Conservation (phyloP, 2,797 vertebrate genomes). For the Peromyscus attwateri region DNA sequence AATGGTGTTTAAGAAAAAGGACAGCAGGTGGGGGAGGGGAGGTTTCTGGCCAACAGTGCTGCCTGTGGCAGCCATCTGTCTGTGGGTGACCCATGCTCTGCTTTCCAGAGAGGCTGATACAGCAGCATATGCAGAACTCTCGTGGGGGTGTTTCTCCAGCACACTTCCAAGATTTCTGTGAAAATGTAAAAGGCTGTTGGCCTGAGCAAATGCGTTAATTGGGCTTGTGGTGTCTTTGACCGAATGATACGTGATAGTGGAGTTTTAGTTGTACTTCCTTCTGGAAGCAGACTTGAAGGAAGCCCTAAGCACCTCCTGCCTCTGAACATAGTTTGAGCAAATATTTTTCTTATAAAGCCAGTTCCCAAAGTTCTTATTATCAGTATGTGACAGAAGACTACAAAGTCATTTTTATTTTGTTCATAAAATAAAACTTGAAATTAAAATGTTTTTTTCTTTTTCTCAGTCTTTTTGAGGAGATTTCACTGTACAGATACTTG, state of each 20-base stretch:
- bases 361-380: constrained; percentile 14
- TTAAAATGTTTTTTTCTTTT: constrained; percentile 15
- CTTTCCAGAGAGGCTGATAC: constrained; percentile 54
- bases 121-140: constrained; percentile 62
- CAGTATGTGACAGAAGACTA: not conserved
- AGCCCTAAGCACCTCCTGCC: not conserved
- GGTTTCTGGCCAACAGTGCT: not conserved
- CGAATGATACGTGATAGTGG: not conserved
- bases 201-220: constrained; percentile 76
- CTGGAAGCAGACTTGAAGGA: not conserved
- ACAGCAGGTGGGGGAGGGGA: constrained; percentile 17
- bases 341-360: constrained; percentile 43
- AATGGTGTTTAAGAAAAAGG: not conserved
- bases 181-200: constrained; percentile 73
- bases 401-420: not conserved
- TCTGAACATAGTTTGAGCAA: not conserved
- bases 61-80: constrained; percentile 77
- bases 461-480: not conserved
- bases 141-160: constrained; percentile 43
- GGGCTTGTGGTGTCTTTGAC: constrained; percentile 65
- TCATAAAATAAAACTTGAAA: not conserved
- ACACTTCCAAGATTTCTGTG: constrained; percentile 60
- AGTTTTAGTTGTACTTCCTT: not conserved
- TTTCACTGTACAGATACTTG: not conserved
- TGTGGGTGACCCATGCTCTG: constrained; percentile 47